Evolutionary conservation across 2,113 vertebrate species (phyloP).

Genomic region (Clinocottus analis): DNA sequence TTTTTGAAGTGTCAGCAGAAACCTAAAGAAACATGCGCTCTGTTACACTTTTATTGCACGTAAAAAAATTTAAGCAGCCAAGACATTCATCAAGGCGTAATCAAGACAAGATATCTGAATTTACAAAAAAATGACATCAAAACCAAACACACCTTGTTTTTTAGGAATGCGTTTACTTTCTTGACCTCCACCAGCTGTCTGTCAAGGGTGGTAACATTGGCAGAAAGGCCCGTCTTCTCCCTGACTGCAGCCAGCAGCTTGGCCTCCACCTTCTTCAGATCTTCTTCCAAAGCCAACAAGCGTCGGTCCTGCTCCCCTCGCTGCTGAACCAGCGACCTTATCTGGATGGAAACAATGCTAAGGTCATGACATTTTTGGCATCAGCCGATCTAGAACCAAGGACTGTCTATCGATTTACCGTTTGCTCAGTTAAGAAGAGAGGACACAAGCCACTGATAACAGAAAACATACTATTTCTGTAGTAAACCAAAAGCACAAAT

Average conservation of each 20-base stretch:
- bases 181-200: slow-evolving; percentile 89
- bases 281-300: slow-evolving; percentile 86
- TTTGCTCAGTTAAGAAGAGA: background rate
- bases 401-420: background rate
- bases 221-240: slow-evolving; percentile 89
- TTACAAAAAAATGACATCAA: background rate
- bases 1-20: slow-evolving; percentile 90
- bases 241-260: slow-evolving; percentile 87
- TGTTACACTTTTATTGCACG: background rate
- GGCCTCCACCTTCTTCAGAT: slow-evolving; percentile 88
- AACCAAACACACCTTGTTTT: slow-evolving; percentile 87
- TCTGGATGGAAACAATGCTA: slow-evolving; percentile 73
- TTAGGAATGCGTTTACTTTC: slow-evolving; percentile 91
- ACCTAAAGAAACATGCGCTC: slow-evolving; percentile 75
- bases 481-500: background rate
- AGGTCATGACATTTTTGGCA: background rate
- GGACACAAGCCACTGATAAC: background rate
- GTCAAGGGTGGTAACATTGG: slow-evolving; percentile 88
- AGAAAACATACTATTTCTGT: background rate
- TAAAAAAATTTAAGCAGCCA: background rate
- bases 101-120: background rate
- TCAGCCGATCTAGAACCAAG: background rate
- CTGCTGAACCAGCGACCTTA: slow-evolving; percentile 89
- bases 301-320: slow-evolving; percentile 89
- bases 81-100: background rate